Base-by-base conservation (phyloP, 2,113 vertebrate species). In the Corythoichthys haematopterus region DNA sequence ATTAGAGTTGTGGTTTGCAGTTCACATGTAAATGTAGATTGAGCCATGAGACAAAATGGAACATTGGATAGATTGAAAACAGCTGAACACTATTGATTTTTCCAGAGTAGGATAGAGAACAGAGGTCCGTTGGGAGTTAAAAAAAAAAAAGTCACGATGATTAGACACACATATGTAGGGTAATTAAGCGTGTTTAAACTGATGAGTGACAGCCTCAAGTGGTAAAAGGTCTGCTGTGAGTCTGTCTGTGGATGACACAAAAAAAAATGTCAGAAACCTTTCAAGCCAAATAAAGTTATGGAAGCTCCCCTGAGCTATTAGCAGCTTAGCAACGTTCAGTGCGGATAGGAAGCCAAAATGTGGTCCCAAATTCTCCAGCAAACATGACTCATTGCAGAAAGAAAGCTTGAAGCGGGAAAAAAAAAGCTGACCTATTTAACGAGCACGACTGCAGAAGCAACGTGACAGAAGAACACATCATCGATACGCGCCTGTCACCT, bases 81-180 rank as follows among this genome's bases (percentile, higher is more conserved):
- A 65, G 61, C 80, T 76, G 52, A 64, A 45, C 69, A 56, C 43
- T 69, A 88, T 87, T 67, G 85, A 69, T 84, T 86, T 88, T 88
- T 87, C 87, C 87, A 76, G 8, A 48, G 53, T 28, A 70, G 72
- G 66, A 63, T 80, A 84, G 51, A 81, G 69, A 71, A 72, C 68
- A 63, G 78, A 66, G 48, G 64, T 66, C 52, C 59, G 79, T 67
- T 76, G 80, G 80, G 33, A 28, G 14, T 4, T 8, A 7, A 8
- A 20, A 20, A 10, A 20, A 10, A 81, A 84, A 83, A 80, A 79
- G 64, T 59, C 35, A 36, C 37, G 75, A 46, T 83, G 69, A 76
- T 75, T 73, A 74, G 70, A 65, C 63, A 48, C 52, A 60, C 28
- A 37, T 50, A 52, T 4, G 9, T 48, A 69, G 40, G 76, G 64